Conservation (phyloP, 2,888 invertebrate genomes). For the Pollenia griseotomentosa region DNA sequence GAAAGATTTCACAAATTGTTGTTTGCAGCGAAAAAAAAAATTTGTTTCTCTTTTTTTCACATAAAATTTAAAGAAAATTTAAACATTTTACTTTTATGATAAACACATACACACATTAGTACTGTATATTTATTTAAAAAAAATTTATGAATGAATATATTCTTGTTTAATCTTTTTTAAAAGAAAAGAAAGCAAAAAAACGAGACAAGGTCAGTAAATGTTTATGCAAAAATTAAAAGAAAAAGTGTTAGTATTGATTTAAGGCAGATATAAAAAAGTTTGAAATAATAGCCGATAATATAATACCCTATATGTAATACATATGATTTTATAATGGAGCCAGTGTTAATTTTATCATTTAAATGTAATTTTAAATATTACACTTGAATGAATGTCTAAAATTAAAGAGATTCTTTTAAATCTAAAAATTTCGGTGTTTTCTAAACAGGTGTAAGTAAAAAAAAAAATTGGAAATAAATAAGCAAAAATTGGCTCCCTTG, state of each 20-base stretch:
- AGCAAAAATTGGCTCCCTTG: too few relatives aligned
- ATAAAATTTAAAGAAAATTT: slow-evolving; percentile 51
- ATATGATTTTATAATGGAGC: too few relatives aligned
- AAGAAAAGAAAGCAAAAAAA: slow-evolving; percentile 11
- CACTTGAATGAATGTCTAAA: too few relatives aligned
- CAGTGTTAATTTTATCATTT: too few relatives aligned
- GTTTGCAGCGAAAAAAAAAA: slow-evolving; percentile 1
- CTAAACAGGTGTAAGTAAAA: too few relatives aligned
- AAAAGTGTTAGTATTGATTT: background rate
- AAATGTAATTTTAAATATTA: too few relatives aligned
- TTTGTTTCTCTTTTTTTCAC: slow-evolving; percentile 56
- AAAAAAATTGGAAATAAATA: too few relatives aligned
- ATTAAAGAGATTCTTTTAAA: too few relatives aligned
- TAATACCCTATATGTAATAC: too few relatives aligned
- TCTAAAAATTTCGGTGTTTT: too few relatives aligned
- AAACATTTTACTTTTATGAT: slow-evolving; percentile 59
- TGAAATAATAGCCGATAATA: too few relatives aligned
- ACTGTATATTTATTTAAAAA: slow-evolving; percentile 5
- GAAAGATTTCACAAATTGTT: slow-evolving; percentile 37
- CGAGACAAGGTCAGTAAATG: slow-evolving; percentile 50
- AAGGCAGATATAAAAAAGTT: background rate
- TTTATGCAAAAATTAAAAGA: background rate
- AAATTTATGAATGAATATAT: slow-evolving; percentile 62
- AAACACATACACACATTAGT: slow-evolving; percentile 36
- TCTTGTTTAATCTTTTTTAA: slow-evolving; percentile 16